Evolutionary conservation across 37 sponge, comb jelly and placozoan genomes (phyloP).

Genomic region (Theonella swinhoei): DNA sequence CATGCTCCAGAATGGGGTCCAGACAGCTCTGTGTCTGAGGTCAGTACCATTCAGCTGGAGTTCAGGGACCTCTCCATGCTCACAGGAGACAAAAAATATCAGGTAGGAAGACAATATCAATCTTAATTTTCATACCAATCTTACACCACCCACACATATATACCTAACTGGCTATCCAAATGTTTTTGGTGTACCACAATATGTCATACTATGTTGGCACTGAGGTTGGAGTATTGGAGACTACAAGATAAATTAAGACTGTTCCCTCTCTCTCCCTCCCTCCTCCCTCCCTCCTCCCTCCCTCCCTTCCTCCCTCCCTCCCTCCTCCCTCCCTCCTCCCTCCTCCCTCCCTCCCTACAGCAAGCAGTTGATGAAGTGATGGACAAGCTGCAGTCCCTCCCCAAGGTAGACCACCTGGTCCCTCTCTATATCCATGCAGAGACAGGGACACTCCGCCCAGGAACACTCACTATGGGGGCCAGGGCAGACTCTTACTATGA

Average conservation of each 20-base stretch:
- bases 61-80: conserved; percentile 87
- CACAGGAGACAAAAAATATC: conserved; percentile 75
- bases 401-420: conserved; percentile 69
- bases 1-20: conserved; percentile 86
- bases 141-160: conserved; percentile 5
- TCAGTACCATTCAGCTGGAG: conserved; percentile 96
- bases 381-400: conserved; percentile 74
- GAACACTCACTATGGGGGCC: conserved; percentile 93
- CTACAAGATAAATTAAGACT: too few relatives aligned
- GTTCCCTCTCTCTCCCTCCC: neutral
- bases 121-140: too few relatives aligned
- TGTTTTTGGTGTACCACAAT: too few relatives aligned
- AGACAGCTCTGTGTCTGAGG: conserved; percentile 94
- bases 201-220: too few relatives aligned
- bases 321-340: neutral
- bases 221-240: too few relatives aligned
- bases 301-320: neutral
- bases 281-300: neutral
- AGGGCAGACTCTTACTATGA: conserved; percentile 99
- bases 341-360: conserved; percentile 19
- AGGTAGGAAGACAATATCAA: conserved; percentile 34
- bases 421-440: conserved; percentile 87
- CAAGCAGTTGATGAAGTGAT: conserved; percentile 74
- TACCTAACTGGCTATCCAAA: neutral
- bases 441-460: conserved; percentile 75